Evolutionary conservation across 2,113 vertebrate genomes (phyloP).

Genomic region (Pseudonaja textilis): DNA sequence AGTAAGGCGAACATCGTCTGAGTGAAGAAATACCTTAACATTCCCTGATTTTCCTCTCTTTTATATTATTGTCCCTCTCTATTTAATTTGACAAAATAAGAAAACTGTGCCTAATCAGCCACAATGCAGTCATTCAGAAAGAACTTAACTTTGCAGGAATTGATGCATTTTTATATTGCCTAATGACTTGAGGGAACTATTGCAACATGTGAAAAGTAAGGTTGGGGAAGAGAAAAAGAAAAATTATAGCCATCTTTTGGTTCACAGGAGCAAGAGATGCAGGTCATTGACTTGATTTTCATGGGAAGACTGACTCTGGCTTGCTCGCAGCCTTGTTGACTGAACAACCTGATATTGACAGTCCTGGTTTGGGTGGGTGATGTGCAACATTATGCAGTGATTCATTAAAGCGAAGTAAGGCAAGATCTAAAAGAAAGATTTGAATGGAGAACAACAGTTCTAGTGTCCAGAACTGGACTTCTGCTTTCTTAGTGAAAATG

Average conservation of each 20-base stretch:
- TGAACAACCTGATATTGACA: conserved; percentile 78
- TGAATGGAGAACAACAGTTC: conserved; percentile 84
- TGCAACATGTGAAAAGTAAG: conserved; percentile 81
- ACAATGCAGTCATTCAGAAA: conserved; percentile 89
- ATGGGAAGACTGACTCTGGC: conserved; percentile 87
- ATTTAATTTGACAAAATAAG: conserved; percentile 49
- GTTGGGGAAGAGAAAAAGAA: conserved; percentile 68
- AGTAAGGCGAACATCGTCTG: conserved; percentile 81
- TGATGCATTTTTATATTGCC: conserved; percentile 86
- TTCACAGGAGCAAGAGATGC: conserved; percentile 78
- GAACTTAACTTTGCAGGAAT: conserved; percentile 81
- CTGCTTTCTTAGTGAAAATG: conserved; percentile 1
- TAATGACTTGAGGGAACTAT: conserved; percentile 74
- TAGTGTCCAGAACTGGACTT: conserved; percentile 76
- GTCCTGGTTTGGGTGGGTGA: conserved; percentile 72
- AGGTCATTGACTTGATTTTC: conserved; percentile 94
- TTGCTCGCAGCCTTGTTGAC: conserved; percentile 75
- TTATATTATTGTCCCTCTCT: conserved; percentile 55
- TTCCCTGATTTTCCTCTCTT: conserved; percentile 67
- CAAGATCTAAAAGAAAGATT: conserved; percentile 81
- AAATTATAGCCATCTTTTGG: conserved; percentile 81
- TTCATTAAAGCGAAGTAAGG: conserved; percentile 86
- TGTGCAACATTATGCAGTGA: conserved; percentile 74
- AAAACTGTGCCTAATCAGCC: conserved; percentile 85
- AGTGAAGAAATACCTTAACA: conserved; percentile 82